Evolutionary conservation across 2,797 vertebrate genomes (phyloP).

Genomic region (Melanotaenia maccullochi): DNA sequence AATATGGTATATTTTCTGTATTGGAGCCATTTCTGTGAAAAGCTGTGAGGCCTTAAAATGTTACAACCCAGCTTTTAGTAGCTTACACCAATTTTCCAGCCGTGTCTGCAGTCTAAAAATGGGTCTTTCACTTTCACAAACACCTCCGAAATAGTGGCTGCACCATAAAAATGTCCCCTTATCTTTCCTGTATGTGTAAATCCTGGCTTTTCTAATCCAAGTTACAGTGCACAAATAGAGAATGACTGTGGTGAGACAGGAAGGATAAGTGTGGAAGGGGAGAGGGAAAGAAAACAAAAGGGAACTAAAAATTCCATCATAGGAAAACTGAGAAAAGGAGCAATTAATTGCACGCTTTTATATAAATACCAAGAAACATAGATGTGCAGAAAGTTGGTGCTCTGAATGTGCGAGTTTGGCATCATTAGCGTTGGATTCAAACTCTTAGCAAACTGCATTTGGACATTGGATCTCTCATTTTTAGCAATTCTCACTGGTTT

Average conservation of each 20-base stretch:
- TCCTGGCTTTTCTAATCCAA: constrained; percentile 63
- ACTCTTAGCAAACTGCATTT: constrained; percentile 2
- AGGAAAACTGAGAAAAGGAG: constrained; percentile 39
- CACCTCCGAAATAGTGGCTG: constrained; percentile 61
- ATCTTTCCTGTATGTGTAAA: constrained; percentile 79
- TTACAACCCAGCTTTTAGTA: constrained; percentile 70
- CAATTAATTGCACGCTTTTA: constrained; percentile 39
- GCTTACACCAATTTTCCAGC: constrained; percentile 79
- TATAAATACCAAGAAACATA: constrained; percentile 31
- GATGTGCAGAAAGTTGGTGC: constrained; percentile 9
- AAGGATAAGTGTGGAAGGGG: constrained; percentile 41
- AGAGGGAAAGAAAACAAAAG: constrained; percentile 42
- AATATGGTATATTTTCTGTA: constrained; percentile 60
- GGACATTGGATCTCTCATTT: constrained; percentile 1
- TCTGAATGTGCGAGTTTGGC: constrained; percentile 4
- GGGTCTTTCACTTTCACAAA: constrained; percentile 38
- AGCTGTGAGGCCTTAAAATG: constrained; percentile 70
- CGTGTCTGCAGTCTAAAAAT: constrained; percentile 71
- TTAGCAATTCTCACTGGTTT: constrained; percentile 10
- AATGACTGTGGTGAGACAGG: constrained; percentile 59
- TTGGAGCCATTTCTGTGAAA: constrained; percentile 68
- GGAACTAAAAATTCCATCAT: constrained; percentile 36
- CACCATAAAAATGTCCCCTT: constrained; percentile 79
- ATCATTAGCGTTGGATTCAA: constrained; percentile 6
- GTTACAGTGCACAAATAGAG: constrained; percentile 50